Conservation (phyloP, 2,113 vertebrate species). For the Galemys pyrenaicus region DNA sequence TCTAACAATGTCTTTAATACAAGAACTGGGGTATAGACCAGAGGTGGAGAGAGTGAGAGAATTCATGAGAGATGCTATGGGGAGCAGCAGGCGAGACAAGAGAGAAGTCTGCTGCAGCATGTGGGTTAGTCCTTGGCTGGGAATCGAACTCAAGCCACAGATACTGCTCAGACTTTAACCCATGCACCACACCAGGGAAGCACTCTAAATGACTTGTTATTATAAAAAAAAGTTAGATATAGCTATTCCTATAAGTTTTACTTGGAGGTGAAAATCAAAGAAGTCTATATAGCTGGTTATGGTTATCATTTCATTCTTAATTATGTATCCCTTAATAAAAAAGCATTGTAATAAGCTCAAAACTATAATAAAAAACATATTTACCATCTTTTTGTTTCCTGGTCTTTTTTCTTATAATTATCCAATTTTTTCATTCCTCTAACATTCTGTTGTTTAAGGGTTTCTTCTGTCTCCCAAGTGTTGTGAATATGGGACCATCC, state of each 20-base stretch:
- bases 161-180: too few relatives aligned
- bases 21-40: too few relatives aligned
- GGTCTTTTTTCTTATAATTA: constrained; percentile 99
- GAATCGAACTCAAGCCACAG: too few relatives aligned
- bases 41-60: too few relatives aligned
- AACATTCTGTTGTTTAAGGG: constrained; percentile 96
- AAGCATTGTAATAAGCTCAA: not conserved
- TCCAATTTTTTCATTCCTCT: constrained; percentile 99
- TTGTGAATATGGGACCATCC: constrained; percentile 99
- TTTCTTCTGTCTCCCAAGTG: constrained; percentile 99
- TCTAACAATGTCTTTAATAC: too few relatives aligned
- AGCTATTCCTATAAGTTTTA: not conserved
- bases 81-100: too few relatives aligned
- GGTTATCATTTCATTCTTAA: not conserved
- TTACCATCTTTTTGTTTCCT: constrained; percentile 96
- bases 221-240: not conserved
- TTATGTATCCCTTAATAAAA: not conserved
- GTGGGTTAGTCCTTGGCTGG: too few relatives aligned
- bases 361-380: constrained; percentile 19
- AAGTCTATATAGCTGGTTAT: not conserved
- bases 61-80: too few relatives aligned
- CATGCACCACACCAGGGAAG: too few relatives aligned
- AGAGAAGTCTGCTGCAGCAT: too few relatives aligned
- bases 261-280: not conserved
- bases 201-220: not conserved